A percentile compares a stretch with the other conserved stretches of the same genome.
phyloP scores from a whole-genome alignment of 2,888 invertebrate species.

The Pimpla rufipes region DNA sequence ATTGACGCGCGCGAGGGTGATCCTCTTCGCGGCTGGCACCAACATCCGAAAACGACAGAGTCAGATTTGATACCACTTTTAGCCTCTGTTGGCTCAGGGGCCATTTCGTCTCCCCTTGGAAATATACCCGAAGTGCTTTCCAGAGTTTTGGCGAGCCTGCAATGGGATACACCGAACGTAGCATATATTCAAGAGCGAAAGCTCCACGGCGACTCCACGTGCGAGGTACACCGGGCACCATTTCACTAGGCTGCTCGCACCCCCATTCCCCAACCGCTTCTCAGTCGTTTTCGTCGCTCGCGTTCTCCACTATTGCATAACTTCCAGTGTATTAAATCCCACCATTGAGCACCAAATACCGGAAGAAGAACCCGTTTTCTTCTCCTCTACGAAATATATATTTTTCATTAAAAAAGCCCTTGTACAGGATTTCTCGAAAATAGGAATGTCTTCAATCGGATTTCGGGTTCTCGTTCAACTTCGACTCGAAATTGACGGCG shows the following conservation, averaged over 20 bases:
- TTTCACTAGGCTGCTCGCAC: neutral
- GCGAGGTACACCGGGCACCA: neutral
- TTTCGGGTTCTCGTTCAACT: neutral
- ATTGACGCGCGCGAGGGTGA: constrained; percentile 43
- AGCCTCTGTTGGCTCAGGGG: constrained; percentile 2
- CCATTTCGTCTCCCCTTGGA: constrained; percentile 15
- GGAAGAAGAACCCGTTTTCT: constrained; percentile 6
- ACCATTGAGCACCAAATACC: constrained; percentile 9
- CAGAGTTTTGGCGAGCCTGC: neutral
- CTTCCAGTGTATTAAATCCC: constrained; percentile 36
- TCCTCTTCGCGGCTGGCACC: constrained; percentile 19
- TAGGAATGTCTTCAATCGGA: neutral
- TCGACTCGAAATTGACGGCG: neutral
- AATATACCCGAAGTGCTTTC: constrained; percentile 30
- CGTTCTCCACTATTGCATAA: constrained; percentile 25
- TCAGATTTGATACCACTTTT: constrained; percentile 28
- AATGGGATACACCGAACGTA: constrained; percentile 2
- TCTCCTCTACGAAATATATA: neutral
- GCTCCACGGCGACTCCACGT: neutral
- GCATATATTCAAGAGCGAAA: neutral
- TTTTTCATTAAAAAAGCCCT: neutral
- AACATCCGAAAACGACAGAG: constrained; percentile 18
- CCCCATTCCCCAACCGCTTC: neutral
- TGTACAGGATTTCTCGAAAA: neutral
- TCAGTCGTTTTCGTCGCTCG: neutral